Conservation (phyloP, 2,888 invertebrate genomes). For the Esperia sulphurella region DNA sequence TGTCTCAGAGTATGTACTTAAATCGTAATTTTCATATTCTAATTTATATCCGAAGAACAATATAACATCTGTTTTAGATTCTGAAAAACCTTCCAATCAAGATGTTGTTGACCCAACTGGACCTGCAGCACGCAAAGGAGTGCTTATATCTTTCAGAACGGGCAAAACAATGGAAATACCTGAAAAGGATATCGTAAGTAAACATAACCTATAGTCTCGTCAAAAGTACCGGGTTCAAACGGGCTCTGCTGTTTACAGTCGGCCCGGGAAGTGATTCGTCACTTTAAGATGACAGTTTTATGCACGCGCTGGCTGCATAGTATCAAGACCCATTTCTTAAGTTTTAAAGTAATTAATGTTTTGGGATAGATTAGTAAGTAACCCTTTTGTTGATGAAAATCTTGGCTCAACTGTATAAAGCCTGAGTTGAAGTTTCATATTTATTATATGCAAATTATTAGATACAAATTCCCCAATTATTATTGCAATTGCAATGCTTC, state of each 20-base stretch:
- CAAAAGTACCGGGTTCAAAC: too few species aligned
- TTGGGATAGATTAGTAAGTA: too few species aligned
- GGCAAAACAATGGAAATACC: conserved; percentile 92
- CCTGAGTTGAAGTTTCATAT: too few species aligned
- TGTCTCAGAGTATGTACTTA: conserved; percentile 59
- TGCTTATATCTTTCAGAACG: conserved; percentile 88
- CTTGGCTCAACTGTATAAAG: too few species aligned
- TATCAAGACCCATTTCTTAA: too few species aligned
- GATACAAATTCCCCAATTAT: too few species aligned
- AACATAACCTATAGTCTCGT: conserved; percentile 1
- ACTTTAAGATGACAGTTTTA: too few species aligned
- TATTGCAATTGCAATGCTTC: too few species aligned
- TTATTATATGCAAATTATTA: too few species aligned
- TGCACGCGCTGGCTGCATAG: too few species aligned
- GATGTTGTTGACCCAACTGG: conserved; percentile 85
- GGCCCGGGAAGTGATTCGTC: neutral
- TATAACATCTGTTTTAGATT: conserved; percentile 43
- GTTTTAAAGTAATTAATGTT: too few species aligned
- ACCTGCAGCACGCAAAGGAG: conserved; percentile 88
- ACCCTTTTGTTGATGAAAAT: too few species aligned
- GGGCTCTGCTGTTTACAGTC: neutral
- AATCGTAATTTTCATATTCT: neutral
- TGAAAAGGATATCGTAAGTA: conserved; percentile 89
- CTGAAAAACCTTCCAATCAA: conserved; percentile 63
- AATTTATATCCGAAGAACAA: conserved; percentile 7